Evolutionary conservation across 2,797 vertebrate genomes (phyloP).

Genomic region (Sebastes ruberrimus): DNA sequence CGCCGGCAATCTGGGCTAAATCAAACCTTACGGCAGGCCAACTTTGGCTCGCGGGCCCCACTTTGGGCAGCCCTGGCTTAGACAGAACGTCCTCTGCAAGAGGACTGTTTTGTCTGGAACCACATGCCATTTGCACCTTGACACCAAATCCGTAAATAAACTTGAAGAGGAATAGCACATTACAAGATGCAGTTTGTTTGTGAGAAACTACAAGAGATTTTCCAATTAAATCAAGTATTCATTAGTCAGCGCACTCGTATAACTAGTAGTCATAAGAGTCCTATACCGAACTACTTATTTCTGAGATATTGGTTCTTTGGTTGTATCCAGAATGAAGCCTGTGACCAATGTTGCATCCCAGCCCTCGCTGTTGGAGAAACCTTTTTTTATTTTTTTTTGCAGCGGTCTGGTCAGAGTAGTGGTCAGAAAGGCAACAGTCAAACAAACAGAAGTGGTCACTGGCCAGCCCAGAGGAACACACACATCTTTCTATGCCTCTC

Average conservation of each 20-base stretch:
- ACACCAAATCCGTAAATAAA: background rate
- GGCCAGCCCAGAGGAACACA: conserved; percentile 30
- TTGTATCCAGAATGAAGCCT: background rate
- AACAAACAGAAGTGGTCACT: conserved; percentile 52
- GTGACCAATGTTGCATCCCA: background rate
- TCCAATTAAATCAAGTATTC: background rate
- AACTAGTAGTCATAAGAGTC: background rate
- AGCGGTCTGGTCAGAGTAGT: conserved; percentile 35
- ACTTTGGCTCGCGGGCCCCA: fast-evolving
- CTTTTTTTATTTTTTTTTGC: conserved; percentile 3
- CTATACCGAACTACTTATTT: background rate
- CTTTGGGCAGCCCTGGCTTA: background rate
- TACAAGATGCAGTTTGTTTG: background rate
- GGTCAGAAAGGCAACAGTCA: conserved; percentile 45
- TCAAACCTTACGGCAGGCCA: too few species aligned
- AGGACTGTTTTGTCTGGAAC: background rate
- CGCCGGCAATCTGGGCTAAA: too few species aligned
- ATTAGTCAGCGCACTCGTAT: background rate
- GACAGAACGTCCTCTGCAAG: background rate
- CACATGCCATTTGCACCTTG: background rate
- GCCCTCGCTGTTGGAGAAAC: background rate
- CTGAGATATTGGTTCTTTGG: background rate
- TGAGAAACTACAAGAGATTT: background rate
- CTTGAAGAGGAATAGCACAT: background rate
- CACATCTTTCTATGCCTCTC: background rate